phyloP scores from a whole-genome alignment of 2,797 vertebrate species.

The Erethizon dorsatum region DNA sequence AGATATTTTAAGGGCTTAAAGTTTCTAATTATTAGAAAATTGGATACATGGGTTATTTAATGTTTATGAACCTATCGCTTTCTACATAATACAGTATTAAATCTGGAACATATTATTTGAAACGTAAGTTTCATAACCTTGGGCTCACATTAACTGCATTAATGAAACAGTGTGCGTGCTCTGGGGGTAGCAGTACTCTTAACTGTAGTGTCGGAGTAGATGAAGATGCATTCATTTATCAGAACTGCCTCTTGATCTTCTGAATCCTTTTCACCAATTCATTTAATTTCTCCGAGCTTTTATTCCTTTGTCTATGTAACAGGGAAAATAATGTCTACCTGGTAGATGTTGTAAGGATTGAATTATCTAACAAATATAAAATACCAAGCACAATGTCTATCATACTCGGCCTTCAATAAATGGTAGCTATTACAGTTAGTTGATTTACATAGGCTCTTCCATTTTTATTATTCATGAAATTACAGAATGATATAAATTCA shows the following conservation, averaged over 20 bases:
- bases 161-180: not conserved
- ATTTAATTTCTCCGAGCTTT: not conserved
- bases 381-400: not conserved
- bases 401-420: not conserved
- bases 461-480: slow-evolving; percentile 35
- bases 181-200: not conserved
- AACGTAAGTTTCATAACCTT: not conserved
- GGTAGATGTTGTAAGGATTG: not conserved
- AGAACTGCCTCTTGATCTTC: not conserved
- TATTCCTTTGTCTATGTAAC: slow-evolving; percentile 40
- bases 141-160: not conserved
- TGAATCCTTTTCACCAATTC: not conserved
- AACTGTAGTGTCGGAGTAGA: not conserved
- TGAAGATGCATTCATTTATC: not conserved
- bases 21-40: slow-evolving; percentile 43
- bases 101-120: not conserved
- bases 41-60: not conserved
- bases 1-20: not conserved
- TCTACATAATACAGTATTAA: not conserved
- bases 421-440: not conserved
- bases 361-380: not conserved
- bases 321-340: not conserved
- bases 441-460: not conserved
- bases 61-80: not conserved
- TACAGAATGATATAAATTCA: not conserved